Evolutionary conservation across 2,888 invertebrate genomes (phyloP).

Genomic region (Zele albiditarsus): DNA sequence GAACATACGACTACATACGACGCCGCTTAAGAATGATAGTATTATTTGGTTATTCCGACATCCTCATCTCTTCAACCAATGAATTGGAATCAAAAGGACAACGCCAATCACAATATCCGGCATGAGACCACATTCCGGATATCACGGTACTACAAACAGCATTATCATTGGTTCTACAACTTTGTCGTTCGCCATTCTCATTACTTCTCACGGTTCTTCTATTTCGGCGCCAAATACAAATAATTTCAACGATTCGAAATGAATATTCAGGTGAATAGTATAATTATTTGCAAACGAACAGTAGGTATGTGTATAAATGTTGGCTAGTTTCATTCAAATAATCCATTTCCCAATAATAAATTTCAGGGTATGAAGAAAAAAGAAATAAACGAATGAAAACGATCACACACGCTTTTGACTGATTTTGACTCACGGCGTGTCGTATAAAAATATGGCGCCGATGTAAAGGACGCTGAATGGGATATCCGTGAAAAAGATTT

Average conservation of each 20-base stretch:
- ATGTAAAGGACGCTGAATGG: slow-evolving; percentile 65
- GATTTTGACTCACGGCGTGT: slow-evolving; percentile 34
- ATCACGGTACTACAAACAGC: slow-evolving; percentile 1
- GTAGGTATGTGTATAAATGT: no score
- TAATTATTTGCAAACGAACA: no score
- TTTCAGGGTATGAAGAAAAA: neutral
- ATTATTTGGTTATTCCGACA: slow-evolving; percentile 36
- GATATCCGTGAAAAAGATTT: slow-evolving; percentile 41
- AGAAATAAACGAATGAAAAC: neutral
- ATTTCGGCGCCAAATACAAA: slow-evolving; percentile 27
- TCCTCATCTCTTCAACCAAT: slow-evolving; percentile 40
- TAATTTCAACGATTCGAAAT: no score
- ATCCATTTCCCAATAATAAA: no score
- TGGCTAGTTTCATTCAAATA: no score
- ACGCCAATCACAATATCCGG: slow-evolving; percentile 46
- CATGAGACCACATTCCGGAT: slow-evolving; percentile 18
- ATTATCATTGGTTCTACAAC: slow-evolving; percentile 19
- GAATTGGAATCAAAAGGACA: slow-evolving; percentile 35
- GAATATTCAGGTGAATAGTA: no score
- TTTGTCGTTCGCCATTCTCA: neutral
- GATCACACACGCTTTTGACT: slow-evolving; percentile 24
- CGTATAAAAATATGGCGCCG: slow-evolving; percentile 63
- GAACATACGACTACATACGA: neutral
- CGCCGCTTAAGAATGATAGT: slow-evolving; percentile 39
- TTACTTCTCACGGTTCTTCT: neutral